A percentile compares a stretch with the other conserved stretches of the same genome.
phyloP scores from a whole-genome alignment of 2,113 vertebrate species.

The Anarrhichthys ocellatus region DNA sequence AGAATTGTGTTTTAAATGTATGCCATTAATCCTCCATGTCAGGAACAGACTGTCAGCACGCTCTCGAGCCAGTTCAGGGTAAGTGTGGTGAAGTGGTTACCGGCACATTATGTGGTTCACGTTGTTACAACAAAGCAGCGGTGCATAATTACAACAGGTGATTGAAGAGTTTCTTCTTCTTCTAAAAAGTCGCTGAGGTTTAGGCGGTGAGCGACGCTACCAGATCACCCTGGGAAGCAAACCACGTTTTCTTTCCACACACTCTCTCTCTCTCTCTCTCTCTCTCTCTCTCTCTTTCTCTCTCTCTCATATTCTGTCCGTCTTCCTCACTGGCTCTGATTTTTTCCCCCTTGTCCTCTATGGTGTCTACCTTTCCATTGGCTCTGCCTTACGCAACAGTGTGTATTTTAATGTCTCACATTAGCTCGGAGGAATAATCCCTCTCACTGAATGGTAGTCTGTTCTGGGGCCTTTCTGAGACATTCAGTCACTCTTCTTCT shows the following conservation, averaged over 20 bases:
- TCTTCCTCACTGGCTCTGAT: conserved; percentile 53
- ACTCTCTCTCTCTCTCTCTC: conserved; percentile 21
- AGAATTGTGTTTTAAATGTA: neutral
- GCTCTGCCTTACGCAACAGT: conserved; percentile 64
- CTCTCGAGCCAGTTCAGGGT: conserved; percentile 43
- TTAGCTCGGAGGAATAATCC: conserved; percentile 77
- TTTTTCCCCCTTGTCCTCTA: conserved; percentile 57
- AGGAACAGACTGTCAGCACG: conserved; percentile 48
- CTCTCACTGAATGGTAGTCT: conserved; percentile 76
- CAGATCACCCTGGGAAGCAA: conserved; percentile 71
- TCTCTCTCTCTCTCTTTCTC: neutral
- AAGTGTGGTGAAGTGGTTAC: conserved; percentile 51
- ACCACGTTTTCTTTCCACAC: conserved; percentile 68
- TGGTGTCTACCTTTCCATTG: conserved; percentile 79
- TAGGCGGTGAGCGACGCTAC: conserved; percentile 36
- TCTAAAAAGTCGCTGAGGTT: conserved; percentile 61
- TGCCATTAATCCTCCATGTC: conserved; percentile 15
- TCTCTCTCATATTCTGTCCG: conserved; percentile 38
- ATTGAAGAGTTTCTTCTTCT: conserved; percentile 53
- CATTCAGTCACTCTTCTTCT: conserved; percentile 84
- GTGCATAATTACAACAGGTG: conserved; percentile 74
- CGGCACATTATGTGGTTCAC: conserved; percentile 57
- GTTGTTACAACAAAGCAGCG: conserved; percentile 62
- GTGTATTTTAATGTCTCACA: conserved; percentile 78
- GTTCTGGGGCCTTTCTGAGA: conserved; percentile 78